Conservation (phyloP, 2,797 vertebrate species). For the Fistularia commersonii region DNA sequence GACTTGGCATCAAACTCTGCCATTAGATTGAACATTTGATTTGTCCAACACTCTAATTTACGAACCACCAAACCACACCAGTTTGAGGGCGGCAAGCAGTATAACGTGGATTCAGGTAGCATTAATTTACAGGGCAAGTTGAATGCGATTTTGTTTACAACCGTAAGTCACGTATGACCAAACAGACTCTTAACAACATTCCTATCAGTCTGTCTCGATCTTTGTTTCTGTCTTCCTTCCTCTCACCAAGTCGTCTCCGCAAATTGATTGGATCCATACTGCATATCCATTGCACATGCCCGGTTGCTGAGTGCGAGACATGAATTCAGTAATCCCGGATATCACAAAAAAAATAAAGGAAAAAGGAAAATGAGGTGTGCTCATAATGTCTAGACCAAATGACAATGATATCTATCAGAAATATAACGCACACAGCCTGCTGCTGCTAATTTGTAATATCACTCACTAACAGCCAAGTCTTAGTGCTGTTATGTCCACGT, state of each 20-base stretch:
- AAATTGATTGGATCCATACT: not conserved
- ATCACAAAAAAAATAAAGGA: too few species aligned
- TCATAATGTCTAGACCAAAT: too few species aligned
- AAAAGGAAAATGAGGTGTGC: too few species aligned
- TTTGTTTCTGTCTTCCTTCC: not conserved
- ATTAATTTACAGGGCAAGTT: conserved; percentile 36
- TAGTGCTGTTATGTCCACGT: too few species aligned
- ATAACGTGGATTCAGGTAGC: conserved; percentile 11
- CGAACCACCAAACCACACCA: not conserved
- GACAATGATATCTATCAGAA: too few species aligned
- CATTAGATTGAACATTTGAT: not conserved
- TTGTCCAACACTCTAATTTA: not conserved
- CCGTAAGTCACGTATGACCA: conserved; percentile 40
- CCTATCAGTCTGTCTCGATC: conserved; percentile 11
- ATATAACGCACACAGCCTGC: too few species aligned
- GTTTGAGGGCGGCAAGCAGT: not conserved
- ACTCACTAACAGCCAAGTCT: conserved; percentile 3
- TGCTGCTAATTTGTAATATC: not conserved
- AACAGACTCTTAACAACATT: conserved; percentile 38
- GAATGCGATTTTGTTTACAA: conserved; percentile 51
- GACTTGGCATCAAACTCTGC: not conserved
- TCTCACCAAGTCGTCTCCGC: conserved; percentile 1
- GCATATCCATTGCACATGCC: not conserved
- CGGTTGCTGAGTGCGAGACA: not conserved
- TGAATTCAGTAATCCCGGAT: not conserved